These are phyloP conservation scores for Dermatophagoides farinae DNA, from an alignment of 1,140 invertebrate species.

Conservation along the genomic window DNA sequence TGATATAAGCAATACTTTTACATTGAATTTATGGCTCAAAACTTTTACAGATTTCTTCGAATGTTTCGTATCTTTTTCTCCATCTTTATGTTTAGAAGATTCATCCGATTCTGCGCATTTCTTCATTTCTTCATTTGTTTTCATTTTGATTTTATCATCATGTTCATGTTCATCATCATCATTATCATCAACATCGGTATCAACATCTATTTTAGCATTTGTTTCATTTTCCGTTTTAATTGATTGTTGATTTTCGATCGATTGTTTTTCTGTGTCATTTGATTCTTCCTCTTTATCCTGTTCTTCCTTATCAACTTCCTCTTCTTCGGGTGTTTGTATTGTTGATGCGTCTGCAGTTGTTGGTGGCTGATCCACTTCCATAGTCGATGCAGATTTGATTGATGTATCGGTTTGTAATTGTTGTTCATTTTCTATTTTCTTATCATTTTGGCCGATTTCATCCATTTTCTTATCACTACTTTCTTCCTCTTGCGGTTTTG, in stretches of 20 bases:
- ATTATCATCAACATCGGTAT: neutral
- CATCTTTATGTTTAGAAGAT: neutral
- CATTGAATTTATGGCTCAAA: constrained; percentile 7
- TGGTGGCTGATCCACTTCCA: neutral
- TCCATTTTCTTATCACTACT: too few relatives aligned
- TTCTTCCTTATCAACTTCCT: neutral
- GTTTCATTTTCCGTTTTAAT: neutral
- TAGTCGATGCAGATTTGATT: neutral
- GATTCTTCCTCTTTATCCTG: neutral
- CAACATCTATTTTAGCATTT: neutral
- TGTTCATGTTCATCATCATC: neutral
- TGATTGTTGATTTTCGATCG: neutral
- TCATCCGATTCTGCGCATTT: too few relatives aligned
- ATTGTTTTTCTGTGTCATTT: neutral
- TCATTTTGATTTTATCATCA: neutral
- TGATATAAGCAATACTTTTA: constrained; percentile 14
- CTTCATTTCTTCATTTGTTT: too few relatives aligned
- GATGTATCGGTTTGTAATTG: neutral
- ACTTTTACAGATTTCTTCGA: neutral
- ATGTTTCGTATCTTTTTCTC: neutral
- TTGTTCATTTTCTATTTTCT: neutral
- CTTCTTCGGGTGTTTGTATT: neutral
- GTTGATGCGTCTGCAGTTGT: neutral
- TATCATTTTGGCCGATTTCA: neutral
- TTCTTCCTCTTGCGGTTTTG: too few relatives aligned